phyloP scores from a whole-genome alignment of 2,888 invertebrate species.

The Epistrophe eligans region DNA sequence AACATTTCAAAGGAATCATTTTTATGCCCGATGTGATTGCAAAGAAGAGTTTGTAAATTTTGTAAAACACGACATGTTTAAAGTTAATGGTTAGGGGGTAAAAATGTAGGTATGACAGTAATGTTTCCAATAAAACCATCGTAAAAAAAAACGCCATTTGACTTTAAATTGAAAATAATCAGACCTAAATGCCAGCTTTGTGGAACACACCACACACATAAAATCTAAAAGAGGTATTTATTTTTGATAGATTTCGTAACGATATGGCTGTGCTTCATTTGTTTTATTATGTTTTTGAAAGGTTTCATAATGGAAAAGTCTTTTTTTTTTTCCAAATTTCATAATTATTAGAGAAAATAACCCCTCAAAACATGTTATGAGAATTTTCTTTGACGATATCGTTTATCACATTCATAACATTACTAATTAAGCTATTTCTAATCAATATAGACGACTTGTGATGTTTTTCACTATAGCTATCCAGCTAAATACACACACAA shows the following conservation, averaged over 20 bases:
- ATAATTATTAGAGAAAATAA: neutral
- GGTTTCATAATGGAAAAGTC: neutral
- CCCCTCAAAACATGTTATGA: neutral
- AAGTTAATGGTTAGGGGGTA: too few species aligned
- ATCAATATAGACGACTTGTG: conserved; percentile 19
- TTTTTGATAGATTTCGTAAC: neutral
- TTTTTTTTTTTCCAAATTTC: neutral
- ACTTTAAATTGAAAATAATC: neutral
- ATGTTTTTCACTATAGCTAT: conserved; percentile 2
- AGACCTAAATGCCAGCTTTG: neutral
- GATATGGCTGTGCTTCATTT: neutral
- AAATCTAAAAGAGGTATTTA: neutral
- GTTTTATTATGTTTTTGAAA: neutral
- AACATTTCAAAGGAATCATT: too few species aligned
- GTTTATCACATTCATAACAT: conserved; percentile 23
- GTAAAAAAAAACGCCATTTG: too few species aligned
- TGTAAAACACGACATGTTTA: too few species aligned
- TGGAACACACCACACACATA: too few species aligned
- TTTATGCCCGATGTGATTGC: too few species aligned
- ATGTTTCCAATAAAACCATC: too few species aligned
- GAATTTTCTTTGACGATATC: neutral
- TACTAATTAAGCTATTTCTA: conserved; percentile 27
- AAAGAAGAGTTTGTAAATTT: too few species aligned
- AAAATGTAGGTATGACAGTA: too few species aligned
- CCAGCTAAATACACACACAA: conserved; percentile 23